These are phyloP conservation scores for Pyrocephalus nanus DNA, from an alignment of 2,797 vertebrate species.

Conservation along the genomic window DNA sequence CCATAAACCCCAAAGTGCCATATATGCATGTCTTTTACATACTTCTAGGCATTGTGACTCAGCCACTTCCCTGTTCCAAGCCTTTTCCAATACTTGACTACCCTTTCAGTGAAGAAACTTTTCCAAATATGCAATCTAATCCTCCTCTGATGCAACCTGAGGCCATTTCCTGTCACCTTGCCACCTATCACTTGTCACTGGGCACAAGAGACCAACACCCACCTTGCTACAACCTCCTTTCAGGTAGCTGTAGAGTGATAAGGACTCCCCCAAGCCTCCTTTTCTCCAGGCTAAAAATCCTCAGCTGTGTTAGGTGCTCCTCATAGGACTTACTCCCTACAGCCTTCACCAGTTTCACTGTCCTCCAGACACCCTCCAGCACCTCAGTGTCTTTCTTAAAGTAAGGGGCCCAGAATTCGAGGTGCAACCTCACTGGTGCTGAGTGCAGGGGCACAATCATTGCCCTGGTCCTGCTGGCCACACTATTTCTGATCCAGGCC, in stretches of 20 bases:
- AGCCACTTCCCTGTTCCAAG: background rate
- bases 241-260: background rate
- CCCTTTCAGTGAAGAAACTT: background rate
- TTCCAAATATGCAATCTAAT: background rate
- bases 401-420: too few species aligned
- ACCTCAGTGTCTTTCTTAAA: background rate
- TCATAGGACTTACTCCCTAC: background rate
- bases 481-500: background rate
- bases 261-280: background rate
- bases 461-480: background rate
- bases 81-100: background rate
- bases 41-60: background rate
- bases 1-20: background rate
- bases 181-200: background rate
- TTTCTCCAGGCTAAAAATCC: background rate
- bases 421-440: background rate
- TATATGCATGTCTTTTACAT: background rate
- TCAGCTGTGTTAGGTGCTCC: background rate
- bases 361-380: rapidly evolving
- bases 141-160: background rate
- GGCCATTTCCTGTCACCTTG: background rate
- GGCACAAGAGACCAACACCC: background rate
- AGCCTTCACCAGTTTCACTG: background rate
- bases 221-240: background rate
- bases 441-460: background rate